phyloP scores from a whole-genome alignment of 2,888 invertebrate genomes.

The Formica aserva region DNA sequence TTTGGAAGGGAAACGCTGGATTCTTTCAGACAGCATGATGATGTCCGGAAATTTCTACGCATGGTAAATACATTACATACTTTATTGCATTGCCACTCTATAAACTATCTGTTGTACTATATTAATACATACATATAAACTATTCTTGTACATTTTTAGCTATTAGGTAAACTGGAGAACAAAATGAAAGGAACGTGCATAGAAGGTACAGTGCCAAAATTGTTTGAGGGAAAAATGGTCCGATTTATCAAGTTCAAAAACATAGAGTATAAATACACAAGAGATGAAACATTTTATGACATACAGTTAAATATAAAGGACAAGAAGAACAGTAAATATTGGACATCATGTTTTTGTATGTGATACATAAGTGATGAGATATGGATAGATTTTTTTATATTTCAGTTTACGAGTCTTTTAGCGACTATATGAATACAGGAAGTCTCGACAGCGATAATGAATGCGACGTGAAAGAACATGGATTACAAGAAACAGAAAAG shows the following conservation, averaged over 20 bases:
- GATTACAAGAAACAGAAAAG: slow-evolving; percentile 98
- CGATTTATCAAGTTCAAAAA: slow-evolving; percentile 99
- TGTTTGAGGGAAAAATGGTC: slow-evolving; percentile 99
- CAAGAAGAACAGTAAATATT: slow-evolving; percentile 95
- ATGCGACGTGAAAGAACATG: slow-evolving; percentile 99
- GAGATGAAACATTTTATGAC: slow-evolving; percentile 99
- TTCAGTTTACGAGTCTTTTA: slow-evolving; percentile 96
- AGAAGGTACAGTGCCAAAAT: slow-evolving; percentile 98
- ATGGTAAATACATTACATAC: slow-evolving; percentile 85
- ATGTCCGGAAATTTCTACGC: slow-evolving; percentile 95
- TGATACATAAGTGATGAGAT: not conserved
- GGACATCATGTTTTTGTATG: not conserved
- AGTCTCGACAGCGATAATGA: slow-evolving; percentile 99
- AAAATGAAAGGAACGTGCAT: slow-evolving; percentile 99
- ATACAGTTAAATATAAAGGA: slow-evolving; percentile 99
- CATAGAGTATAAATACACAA: slow-evolving; percentile 97
- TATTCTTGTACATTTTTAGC: slow-evolving; percentile 55
- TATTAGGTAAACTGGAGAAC: slow-evolving; percentile 97
- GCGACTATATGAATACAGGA: slow-evolving; percentile 98
- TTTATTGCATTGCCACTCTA: slow-evolving; percentile 1
- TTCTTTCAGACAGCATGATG: slow-evolving; percentile 99
- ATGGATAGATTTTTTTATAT: slow-evolving; percentile 68
- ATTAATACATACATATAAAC: not conserved
- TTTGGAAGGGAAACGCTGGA: slow-evolving; percentile 99
- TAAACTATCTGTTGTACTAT: not conserved